Evolutionary conservation across 2,113 vertebrate species (phyloP).

Genomic region (Cyanoderma ruficeps): DNA sequence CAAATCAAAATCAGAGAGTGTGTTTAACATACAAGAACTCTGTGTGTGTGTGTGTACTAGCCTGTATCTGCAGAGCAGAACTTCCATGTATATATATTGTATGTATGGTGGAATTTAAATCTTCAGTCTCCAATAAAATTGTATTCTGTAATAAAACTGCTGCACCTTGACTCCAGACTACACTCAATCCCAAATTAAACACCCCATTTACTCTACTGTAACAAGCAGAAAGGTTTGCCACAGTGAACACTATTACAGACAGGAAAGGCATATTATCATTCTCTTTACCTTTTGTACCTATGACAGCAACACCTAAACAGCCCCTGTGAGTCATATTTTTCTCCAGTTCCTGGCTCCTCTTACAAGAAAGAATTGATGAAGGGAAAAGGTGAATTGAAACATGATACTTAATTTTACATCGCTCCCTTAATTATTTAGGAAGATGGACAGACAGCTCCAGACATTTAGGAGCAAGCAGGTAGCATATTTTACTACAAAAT

Average conservation of each 20-base stretch:
- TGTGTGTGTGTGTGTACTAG: neutral
- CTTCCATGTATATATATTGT: slow-evolving; percentile 27
- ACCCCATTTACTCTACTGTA: slow-evolving; percentile 72
- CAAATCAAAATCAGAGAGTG: slow-evolving; percentile 45
- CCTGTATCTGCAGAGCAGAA: slow-evolving; percentile 53
- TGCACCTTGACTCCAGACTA: slow-evolving; percentile 74
- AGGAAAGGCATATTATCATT: slow-evolving; percentile 56
- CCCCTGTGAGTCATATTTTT: slow-evolving; percentile 34
- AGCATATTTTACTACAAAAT: slow-evolving; percentile 63
- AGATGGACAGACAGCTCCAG: neutral
- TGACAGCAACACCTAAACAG: slow-evolving; percentile 25
- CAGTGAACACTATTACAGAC: slow-evolving; percentile 59
- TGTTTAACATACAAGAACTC: slow-evolving; percentile 40
- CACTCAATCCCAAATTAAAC: slow-evolving; percentile 76
- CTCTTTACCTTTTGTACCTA: slow-evolving; percentile 39
- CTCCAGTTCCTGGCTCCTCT: neutral
- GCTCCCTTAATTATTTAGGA: slow-evolving; percentile 57
- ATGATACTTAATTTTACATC: slow-evolving; percentile 26
- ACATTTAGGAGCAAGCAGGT: slow-evolving; percentile 58
- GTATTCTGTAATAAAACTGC: slow-evolving; percentile 74
- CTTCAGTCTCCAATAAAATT: slow-evolving; percentile 73
- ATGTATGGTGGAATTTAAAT: slow-evolving; percentile 69
- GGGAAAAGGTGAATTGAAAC: slow-evolving; percentile 20
- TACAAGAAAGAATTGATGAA: slow-evolving; percentile 18
- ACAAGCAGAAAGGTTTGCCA: slow-evolving; percentile 69